phyloP scores from a whole-genome alignment of 2,888 invertebrate genomes.

The Patella ulyssiponensis region DNA sequence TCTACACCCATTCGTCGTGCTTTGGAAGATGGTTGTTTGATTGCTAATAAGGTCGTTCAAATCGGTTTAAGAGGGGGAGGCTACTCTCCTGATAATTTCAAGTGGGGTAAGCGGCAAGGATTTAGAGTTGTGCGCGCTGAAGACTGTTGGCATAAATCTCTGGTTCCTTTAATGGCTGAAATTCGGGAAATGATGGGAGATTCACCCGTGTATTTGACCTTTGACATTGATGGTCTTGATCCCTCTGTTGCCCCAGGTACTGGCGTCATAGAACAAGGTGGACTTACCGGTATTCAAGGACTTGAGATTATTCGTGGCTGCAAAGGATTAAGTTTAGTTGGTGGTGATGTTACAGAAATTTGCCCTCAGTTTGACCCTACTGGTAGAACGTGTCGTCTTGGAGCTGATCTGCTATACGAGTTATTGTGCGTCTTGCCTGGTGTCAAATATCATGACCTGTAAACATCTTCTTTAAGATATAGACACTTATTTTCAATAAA shows the following conservation, averaged over 20 bases:
- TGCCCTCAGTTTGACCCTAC: constrained; percentile 69
- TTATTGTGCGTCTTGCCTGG: constrained; percentile 70
- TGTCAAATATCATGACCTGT: constrained; percentile 50
- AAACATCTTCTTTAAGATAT: background rate
- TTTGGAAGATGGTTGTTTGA: constrained; percentile 68
- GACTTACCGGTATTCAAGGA: constrained; percentile 68
- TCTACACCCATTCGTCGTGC: constrained; percentile 70
- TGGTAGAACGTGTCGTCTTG: constrained; percentile 68
- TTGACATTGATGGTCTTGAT: constrained; percentile 72
- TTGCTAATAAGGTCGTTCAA: constrained; percentile 63
- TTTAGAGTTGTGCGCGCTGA: constrained; percentile 66
- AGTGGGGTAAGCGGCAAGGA: constrained; percentile 65
- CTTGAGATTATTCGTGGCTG: constrained; percentile 70
- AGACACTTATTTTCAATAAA: too few relatives aligned
- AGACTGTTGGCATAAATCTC: constrained; percentile 70
- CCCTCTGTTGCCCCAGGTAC: constrained; percentile 71
- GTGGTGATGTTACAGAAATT: constrained; percentile 69
- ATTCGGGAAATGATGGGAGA: constrained; percentile 65
- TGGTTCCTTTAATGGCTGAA: constrained; percentile 67
- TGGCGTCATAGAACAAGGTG: constrained; percentile 70
- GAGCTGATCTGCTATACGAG: constrained; percentile 70
- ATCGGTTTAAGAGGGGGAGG: constrained; percentile 69
- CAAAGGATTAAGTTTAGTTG: constrained; percentile 66
- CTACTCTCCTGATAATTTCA: constrained; percentile 53
- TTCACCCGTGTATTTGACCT: constrained; percentile 68